Conservation (phyloP, 2,113 vertebrate genomes). For the Clarias magur region DNA sequence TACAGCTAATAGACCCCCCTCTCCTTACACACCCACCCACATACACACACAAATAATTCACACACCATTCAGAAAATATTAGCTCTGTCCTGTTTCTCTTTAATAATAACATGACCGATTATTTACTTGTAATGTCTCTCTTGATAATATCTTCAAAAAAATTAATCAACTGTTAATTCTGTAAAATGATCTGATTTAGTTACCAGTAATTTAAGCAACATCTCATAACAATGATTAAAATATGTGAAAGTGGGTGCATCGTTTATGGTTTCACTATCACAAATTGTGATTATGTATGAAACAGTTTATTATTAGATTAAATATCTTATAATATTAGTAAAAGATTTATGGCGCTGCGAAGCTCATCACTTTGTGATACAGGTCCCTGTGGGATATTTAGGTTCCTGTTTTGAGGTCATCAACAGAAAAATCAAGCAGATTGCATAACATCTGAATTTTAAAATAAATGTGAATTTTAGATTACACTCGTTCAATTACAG, state of each 20-base stretch:
- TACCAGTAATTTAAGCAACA: not conserved
- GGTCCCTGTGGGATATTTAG: not conserved
- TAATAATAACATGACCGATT: not conserved
- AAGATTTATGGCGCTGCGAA: too few species aligned
- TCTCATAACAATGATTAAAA: not conserved
- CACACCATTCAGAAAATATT: conserved; percentile 7
- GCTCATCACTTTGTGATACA: not conserved
- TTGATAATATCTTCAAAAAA: not conserved
- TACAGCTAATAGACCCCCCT: conserved; percentile 44
- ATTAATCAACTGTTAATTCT: not conserved
- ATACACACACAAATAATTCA: not conserved
- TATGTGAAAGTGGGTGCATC: not conserved
- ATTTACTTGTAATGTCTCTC: not conserved
- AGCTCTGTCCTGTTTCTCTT: conserved; percentile 5
- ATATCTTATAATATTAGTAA: not conserved
- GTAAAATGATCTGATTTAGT: not conserved
- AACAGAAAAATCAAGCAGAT: not conserved
- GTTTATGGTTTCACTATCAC: not conserved
- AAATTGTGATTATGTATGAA: not conserved
- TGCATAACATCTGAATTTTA: not conserved
- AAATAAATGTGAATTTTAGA: not conserved
- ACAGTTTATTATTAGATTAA: not conserved
- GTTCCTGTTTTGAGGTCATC: not conserved
- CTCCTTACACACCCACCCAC: not conserved
- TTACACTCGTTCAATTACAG: not conserved